These are phyloP conservation scores for Tenthredo notha DNA, from an alignment of 2,888 invertebrate genomes.

Conservation along the genomic window DNA sequence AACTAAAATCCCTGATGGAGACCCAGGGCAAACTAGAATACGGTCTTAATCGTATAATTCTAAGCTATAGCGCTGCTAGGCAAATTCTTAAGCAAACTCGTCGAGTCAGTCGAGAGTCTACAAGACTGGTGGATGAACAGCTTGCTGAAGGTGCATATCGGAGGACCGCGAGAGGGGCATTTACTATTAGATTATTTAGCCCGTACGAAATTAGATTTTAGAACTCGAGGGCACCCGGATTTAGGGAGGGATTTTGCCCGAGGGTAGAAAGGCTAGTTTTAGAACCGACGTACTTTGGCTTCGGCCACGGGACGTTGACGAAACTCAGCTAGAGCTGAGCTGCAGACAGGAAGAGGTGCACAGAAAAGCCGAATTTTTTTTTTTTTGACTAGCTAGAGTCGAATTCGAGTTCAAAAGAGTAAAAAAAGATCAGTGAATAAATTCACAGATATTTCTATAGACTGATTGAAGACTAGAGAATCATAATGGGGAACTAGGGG, in stretches of 20 bases:
- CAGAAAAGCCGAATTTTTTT: neutral
- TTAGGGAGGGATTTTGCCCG: slow-evolving; percentile 30
- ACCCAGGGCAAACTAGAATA: neutral
- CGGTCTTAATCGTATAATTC: neutral
- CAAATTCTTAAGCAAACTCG: slow-evolving; percentile 38
- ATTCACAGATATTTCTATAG: neutral
- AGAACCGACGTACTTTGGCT: neutral
- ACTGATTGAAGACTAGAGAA: slow-evolving; percentile 13
- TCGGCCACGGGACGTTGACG: neutral
- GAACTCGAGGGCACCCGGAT: slow-evolving; percentile 47
- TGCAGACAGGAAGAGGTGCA: neutral
- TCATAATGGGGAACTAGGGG: neutral
- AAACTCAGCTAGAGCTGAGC: neutral
- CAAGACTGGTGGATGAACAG: slow-evolving; percentile 54
- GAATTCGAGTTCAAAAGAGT: neutral
- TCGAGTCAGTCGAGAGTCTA: slow-evolving; percentile 35
- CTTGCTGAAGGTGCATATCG: slow-evolving; percentile 55
- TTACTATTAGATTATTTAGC: slow-evolving; percentile 66
- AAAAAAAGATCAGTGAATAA: neutral
- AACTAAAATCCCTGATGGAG: slow-evolving; percentile 1
- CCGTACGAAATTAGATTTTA: slow-evolving; percentile 63
- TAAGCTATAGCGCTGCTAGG: neutral
- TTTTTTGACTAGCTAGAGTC: neutral
- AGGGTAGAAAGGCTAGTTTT: slow-evolving; percentile 38
- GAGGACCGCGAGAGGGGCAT: slow-evolving; percentile 64